Conservation (phyloP, 2,113 vertebrate species). For the Nyctibius bracteatus region DNA sequence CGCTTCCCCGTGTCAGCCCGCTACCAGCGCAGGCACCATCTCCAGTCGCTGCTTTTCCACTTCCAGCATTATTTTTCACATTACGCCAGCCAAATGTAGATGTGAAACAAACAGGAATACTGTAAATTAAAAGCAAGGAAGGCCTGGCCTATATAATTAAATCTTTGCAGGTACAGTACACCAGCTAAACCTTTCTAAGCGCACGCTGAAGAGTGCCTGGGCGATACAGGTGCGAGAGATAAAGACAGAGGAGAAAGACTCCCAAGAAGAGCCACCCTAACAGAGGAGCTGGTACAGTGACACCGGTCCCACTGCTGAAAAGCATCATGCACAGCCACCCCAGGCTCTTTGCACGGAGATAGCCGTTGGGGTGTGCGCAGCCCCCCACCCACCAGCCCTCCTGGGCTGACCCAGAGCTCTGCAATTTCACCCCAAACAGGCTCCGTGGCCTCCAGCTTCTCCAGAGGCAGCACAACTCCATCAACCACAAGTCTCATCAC, state of each 20-base stretch:
- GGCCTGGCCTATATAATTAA: not conserved
- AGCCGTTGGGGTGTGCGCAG: not conserved
- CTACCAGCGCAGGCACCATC: not conserved
- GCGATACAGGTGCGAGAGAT: not conserved
- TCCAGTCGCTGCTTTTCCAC: not conserved
- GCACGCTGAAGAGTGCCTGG: not conserved
- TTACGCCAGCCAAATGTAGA: not conserved
- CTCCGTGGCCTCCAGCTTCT: not conserved
- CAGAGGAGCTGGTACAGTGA: accelerated
- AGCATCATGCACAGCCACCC: accelerated
- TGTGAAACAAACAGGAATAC: not conserved
- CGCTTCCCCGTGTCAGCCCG: not conserved
- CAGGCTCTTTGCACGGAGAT: accelerated
- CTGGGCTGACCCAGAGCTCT: not conserved
- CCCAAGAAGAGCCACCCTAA: not conserved
- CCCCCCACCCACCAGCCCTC: not conserved
- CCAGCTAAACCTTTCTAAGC: not conserved
- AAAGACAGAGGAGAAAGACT: not conserved
- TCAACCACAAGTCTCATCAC: not conserved
- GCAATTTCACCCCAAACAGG: not conserved
- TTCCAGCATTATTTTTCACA: not conserved
- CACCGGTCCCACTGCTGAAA: not conserved
- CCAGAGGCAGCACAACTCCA: not conserved
- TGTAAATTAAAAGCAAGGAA: not conserved
- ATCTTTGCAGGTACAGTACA: not conserved